These are phyloP conservation scores for Capromys pilorides DNA, from an alignment of 2,797 vertebrate genomes.

Conservation along the genomic window DNA sequence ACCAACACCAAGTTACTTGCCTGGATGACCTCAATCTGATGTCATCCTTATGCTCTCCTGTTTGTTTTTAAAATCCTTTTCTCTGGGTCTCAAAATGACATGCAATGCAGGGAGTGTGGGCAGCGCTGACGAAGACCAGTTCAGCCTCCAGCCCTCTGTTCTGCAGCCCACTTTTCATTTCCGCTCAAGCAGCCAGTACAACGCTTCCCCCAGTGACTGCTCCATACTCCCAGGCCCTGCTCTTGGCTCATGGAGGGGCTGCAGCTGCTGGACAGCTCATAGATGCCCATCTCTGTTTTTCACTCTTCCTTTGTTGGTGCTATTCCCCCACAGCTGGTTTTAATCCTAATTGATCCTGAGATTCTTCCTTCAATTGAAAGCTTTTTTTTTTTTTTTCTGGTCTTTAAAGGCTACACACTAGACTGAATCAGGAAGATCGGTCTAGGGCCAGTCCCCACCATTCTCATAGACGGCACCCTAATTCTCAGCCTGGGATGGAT, in stretches of 20 bases:
- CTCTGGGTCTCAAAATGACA: conserved; percentile 53
- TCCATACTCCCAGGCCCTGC: conserved; percentile 62
- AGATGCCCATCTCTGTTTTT: conserved; percentile 48
- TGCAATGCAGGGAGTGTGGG: conserved; percentile 43
- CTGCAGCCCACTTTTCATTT: conserved; percentile 59
- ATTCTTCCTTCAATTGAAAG: conserved; percentile 39
- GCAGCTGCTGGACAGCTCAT: conserved; percentile 62
- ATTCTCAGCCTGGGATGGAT: neutral
- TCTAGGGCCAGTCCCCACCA: neutral
- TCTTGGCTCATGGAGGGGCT: conserved; percentile 63
- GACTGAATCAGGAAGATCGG: neutral
- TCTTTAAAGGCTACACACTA: neutral
- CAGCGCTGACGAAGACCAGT: conserved; percentile 66
- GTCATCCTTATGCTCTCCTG: neutral
- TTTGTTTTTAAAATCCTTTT: conserved; percentile 24
- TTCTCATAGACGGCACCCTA: neutral
- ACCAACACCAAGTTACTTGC: neutral
- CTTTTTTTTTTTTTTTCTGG: neutral
- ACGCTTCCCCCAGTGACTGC: conserved; percentile 55
- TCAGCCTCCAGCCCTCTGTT: conserved; percentile 53
- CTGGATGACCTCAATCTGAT: neutral
- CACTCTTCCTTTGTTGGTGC: conserved; percentile 11
- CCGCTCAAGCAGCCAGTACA: conserved; percentile 48
- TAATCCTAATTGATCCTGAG: conserved; percentile 33
- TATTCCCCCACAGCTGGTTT: conserved; percentile 30